Conservation (phyloP, 2,888 invertebrate species). For the Notodonta dromedarius region DNA sequence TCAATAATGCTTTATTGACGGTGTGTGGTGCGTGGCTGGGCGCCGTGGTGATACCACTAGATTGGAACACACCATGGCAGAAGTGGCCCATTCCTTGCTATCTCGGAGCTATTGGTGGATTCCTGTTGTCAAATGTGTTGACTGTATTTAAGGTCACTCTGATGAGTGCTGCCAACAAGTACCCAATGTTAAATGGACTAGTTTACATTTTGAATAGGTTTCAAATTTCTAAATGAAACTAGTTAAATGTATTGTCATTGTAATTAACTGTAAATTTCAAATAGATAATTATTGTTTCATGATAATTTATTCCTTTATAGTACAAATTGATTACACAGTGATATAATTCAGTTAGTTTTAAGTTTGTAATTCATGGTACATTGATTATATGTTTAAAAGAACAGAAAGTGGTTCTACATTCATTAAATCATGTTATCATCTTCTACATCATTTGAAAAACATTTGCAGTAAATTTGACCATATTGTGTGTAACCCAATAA, state of each 20-base stretch:
- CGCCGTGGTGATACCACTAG: conserved; percentile 93
- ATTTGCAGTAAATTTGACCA: no score
- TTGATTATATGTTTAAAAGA: no score
- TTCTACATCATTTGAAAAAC: no score
- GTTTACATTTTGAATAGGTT: conserved; percentile 60
- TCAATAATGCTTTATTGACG: conserved; percentile 83
- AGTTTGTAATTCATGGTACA: no score
- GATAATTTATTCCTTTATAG: no score
- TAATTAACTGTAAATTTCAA: background rate
- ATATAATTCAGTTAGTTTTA: no score
- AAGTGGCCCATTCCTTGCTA: conserved; percentile 90
- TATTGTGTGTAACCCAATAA: no score
- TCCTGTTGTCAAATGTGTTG: conserved; percentile 81
- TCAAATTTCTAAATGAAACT: conserved; percentile 53
- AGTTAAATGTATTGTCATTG: no score
- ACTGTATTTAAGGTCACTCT: conserved; percentile 75
- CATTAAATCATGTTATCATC: no score
- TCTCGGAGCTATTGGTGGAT: conserved; percentile 87
- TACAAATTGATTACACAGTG: no score
- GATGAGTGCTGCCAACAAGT: conserved; percentile 64
- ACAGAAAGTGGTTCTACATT: no score
- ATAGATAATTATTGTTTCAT: no score
- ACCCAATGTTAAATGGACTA: conserved; percentile 61
- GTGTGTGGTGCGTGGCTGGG: conserved; percentile 93
- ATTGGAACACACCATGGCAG: conserved; percentile 97